Evolutionary conservation across 2,888 invertebrate genomes (phyloP).

Genomic region (Clusia tigrina): DNA sequence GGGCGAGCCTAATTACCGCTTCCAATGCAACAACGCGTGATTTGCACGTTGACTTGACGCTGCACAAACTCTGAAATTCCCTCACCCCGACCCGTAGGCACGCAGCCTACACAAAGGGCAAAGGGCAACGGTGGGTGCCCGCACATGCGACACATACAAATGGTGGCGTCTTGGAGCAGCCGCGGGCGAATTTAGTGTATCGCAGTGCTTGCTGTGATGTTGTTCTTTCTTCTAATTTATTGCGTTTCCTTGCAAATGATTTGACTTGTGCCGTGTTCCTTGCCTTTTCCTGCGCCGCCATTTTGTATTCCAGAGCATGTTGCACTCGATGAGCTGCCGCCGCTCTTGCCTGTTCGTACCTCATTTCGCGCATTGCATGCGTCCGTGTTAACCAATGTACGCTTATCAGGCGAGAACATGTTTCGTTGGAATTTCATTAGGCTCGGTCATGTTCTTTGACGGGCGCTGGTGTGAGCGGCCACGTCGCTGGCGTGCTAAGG

Average conservation of each 20-base stretch:
- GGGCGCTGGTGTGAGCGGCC: not conserved
- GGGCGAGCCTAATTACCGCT: slow-evolving; percentile 24
- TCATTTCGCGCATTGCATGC: slow-evolving; percentile 25
- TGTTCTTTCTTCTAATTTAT: not conserved
- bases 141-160: not conserved
- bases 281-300: slow-evolving; percentile 42
- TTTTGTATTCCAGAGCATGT: slow-evolving; percentile 43
- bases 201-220: not conserved
- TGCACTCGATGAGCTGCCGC: slow-evolving; percentile 34
- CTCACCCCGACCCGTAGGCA: too few relatives aligned
- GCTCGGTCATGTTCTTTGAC: slow-evolving; percentile 21
- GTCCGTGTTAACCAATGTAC: slow-evolving; percentile 44
- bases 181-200: not conserved
- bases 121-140: not conserved
- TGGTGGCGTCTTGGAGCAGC: not conserved
- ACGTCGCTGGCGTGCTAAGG: too few relatives aligned
- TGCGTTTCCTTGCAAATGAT: not conserved
- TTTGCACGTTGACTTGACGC: slow-evolving; percentile 4
- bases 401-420: slow-evolving; percentile 59
- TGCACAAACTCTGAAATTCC: not conserved
- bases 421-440: slow-evolving; percentile 53
- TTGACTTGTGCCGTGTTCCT: slow-evolving; percentile 31
- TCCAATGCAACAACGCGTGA: slow-evolving; percentile 25
- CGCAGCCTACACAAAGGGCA: not conserved
- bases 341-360: slow-evolving; percentile 25